These are phyloP conservation scores for Andrena flavipes DNA, from an alignment of 2,888 invertebrate genomes.

Conservation along the genomic window DNA sequence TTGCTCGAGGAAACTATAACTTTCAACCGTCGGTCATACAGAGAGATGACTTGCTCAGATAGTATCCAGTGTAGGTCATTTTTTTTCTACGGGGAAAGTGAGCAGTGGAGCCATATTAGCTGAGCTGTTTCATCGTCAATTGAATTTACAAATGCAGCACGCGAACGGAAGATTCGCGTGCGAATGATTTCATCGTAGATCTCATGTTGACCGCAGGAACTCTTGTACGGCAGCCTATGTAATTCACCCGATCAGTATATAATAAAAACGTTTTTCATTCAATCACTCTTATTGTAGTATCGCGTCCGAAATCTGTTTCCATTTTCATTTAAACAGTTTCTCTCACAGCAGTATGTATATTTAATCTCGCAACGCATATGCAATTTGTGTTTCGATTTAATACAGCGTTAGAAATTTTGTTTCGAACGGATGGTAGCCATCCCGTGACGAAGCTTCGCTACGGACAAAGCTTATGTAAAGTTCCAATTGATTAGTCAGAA, in stretches of 20 bases:
- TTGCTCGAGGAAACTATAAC: slow-evolving; percentile 36
- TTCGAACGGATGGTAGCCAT: neutral
- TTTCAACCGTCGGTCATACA: slow-evolving; percentile 30
- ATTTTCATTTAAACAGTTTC: slow-evolving; percentile 36
- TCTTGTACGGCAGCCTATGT: slow-evolving; percentile 65
- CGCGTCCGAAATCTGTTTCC: slow-evolving; percentile 24
- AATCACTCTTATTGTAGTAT: slow-evolving; percentile 30
- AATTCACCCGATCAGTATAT: slow-evolving; percentile 60
- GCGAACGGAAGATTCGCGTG: slow-evolving; percentile 42
- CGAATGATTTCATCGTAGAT: slow-evolving; percentile 59
- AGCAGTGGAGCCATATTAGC: slow-evolving; percentile 59
- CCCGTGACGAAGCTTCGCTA: slow-evolving; percentile 15
- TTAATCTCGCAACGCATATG: slow-evolving; percentile 44
- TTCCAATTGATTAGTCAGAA: slow-evolving; percentile 7
- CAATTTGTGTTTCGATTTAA: slow-evolving; percentile 33
- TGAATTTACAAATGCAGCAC: slow-evolving; percentile 44
- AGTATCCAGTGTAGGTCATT: slow-evolving; percentile 66
- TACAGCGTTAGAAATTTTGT: slow-evolving; percentile 6
- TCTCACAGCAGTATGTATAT: slow-evolving; percentile 39
- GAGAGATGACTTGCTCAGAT: slow-evolving; percentile 56
- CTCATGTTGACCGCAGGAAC: slow-evolving; percentile 57
- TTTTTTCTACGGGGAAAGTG: slow-evolving; percentile 54
- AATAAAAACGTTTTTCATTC: slow-evolving; percentile 54
- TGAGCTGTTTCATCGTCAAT: slow-evolving; percentile 66
- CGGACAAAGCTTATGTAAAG: slow-evolving; percentile 5